Evolutionary conservation across 2,888 invertebrate genomes (phyloP).

Genomic region (Pheosia tremula): DNA sequence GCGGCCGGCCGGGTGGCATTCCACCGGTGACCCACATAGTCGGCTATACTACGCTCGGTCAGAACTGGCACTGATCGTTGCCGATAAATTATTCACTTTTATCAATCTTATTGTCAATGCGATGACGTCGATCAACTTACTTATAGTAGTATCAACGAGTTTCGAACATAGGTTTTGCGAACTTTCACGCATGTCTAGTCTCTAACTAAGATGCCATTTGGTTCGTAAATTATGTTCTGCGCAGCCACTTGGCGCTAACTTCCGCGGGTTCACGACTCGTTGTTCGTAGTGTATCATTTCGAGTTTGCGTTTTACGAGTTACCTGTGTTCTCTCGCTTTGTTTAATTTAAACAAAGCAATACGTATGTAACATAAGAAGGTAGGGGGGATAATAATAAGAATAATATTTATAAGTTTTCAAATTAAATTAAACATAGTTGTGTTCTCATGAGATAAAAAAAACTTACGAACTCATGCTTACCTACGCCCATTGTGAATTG

Average conservation of each 20-base stretch:
- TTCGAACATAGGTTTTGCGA: too few species aligned
- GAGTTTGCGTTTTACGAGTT: too few species aligned
- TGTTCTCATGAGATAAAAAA: neutral
- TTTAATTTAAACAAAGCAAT: neutral
- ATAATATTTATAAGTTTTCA: neutral
- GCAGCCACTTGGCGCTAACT: too few species aligned
- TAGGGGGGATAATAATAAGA: neutral
- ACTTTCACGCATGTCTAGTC: too few species aligned
- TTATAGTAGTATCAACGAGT: too few species aligned
- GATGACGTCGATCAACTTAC: constrained; percentile 8
- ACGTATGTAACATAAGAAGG: neutral
- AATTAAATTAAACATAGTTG: neutral
- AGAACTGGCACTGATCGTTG: constrained; percentile 31
- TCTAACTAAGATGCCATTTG: too few species aligned
- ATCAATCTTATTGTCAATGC: constrained; percentile 21
- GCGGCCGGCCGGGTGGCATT: constrained; percentile 78
- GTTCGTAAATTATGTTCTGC: too few species aligned
- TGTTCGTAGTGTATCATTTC: too few species aligned
- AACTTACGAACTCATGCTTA: too few species aligned
- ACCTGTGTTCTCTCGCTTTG: neutral
- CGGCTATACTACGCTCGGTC: constrained; percentile 37
- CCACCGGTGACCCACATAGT: constrained; percentile 79
- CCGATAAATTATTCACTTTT: constrained; percentile 13
- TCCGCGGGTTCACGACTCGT: too few species aligned
- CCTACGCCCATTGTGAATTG: too few species aligned